Conservation (phyloP, 2,797 vertebrate genomes). For the Menidia menidia region DNA sequence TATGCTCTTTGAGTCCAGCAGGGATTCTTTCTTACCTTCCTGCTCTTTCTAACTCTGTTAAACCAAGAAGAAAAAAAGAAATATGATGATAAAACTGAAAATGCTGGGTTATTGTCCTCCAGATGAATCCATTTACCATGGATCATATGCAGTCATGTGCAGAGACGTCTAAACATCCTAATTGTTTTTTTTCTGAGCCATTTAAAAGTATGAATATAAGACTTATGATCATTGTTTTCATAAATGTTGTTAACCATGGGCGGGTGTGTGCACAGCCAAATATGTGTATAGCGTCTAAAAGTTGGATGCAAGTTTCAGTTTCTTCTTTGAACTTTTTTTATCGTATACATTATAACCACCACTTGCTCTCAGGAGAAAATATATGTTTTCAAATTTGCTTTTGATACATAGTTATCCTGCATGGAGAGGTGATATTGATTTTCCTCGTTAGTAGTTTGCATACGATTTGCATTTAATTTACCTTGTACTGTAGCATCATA, state of each 20-base stretch:
- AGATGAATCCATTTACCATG: not conserved
- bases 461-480: slow-evolving; percentile 38
- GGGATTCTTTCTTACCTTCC: slow-evolving; percentile 36
- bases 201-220: not conserved
- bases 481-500: slow-evolving; percentile 9
- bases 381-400: slow-evolving; percentile 11
- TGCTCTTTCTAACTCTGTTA: slow-evolving; percentile 19
- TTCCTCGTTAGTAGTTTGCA: slow-evolving; percentile 29
- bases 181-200: not conserved
- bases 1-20: slow-evolving; percentile 49
- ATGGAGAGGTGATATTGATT: slow-evolving; percentile 8
- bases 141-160: slow-evolving; percentile 3
- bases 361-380: slow-evolving; percentile 16
- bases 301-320: slow-evolving; percentile 9
- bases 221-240: not conserved
- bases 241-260: not conserved
- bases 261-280: not conserved
- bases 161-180: not conserved
- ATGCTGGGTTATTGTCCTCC: not conserved
- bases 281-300: not conserved
- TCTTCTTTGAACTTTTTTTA: slow-evolving; percentile 9
- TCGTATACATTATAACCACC: slow-evolving; percentile 25
- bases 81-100: too few species aligned
- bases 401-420: slow-evolving; percentile 7
- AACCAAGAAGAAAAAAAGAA: not conserved